phyloP scores from a whole-genome alignment of 2,888 invertebrate species.

The Papilio demoleus region DNA sequence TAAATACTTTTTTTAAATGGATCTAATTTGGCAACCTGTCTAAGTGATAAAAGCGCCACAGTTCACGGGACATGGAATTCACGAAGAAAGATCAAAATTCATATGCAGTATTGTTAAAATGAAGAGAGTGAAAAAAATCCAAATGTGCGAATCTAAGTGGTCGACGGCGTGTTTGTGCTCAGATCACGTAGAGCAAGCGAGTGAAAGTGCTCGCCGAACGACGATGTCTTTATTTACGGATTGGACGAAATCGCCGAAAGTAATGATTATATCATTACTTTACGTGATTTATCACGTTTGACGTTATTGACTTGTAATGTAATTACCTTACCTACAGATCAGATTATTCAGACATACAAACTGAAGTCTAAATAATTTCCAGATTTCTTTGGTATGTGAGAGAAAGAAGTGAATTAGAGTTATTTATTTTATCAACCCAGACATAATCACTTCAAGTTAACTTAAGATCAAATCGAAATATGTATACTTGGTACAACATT shows the following conservation, averaged over 20 bases:
- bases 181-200: constrained; percentile 32
- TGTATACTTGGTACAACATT: too few species aligned
- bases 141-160: constrained; percentile 19
- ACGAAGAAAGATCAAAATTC: background rate
- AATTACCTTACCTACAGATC: background rate
- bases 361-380: background rate
- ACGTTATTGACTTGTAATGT: background rate
- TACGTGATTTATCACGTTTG: background rate
- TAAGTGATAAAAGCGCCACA: background rate
- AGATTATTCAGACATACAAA: too few species aligned
- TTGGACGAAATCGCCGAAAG: constrained; percentile 2
- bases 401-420: too few species aligned
- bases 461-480: too few species aligned
- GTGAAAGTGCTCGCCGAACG: constrained; percentile 34
- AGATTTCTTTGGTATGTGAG: too few species aligned
- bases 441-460: too few species aligned
- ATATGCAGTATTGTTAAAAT: background rate
- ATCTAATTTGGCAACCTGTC: background rate
- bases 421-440: too few species aligned
- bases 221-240: constrained; percentile 8
- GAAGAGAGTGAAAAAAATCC: constrained; percentile 24
- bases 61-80: background rate
- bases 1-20: background rate
- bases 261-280: constrained; percentile 11
- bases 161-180: constrained; percentile 28